phyloP scores from a whole-genome alignment of 2,797 vertebrate genomes.

The Halcyon chelicuti region DNA sequence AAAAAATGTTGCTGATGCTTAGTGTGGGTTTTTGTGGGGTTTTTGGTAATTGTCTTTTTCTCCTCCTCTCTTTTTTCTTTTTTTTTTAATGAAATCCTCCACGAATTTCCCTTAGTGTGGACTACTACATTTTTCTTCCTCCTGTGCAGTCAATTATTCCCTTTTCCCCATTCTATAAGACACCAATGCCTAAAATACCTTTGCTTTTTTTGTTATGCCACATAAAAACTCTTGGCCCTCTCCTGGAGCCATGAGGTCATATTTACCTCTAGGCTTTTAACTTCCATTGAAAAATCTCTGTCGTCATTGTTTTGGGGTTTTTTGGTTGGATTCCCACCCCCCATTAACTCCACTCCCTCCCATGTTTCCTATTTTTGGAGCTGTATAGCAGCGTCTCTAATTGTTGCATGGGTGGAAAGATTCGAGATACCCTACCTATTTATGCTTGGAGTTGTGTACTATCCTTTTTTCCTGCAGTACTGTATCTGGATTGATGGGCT shows the following conservation, averaged over 20 bases:
- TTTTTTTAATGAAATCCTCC: too few relatives aligned
- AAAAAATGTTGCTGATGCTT: neutral
- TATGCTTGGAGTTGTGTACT: neutral
- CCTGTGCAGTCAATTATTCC: neutral
- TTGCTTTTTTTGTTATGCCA: neutral
- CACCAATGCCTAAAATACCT: neutral
- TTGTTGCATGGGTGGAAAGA: neutral
- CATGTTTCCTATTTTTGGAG: neutral
- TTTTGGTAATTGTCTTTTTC: neutral
- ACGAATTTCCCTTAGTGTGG: neutral
- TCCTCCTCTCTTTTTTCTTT: neutral
- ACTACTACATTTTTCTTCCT: neutral
- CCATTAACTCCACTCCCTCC: neutral
- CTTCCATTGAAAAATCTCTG: neutral
- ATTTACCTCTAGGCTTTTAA: neutral
- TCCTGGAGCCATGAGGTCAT: neutral
- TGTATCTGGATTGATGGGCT: slow-evolving; percentile 98
- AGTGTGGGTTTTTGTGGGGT: neutral
- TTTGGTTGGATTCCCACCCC: neutral
- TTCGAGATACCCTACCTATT: accelerated
- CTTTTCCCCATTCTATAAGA: neutral
- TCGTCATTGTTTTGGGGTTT: neutral
- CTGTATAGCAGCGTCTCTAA: neutral
- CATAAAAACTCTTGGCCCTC: neutral
- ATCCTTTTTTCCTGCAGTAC: slow-evolving; percentile 81